Evolutionary conservation across 2,888 invertebrate species (phyloP).

Genomic region (Eilema sororculum): DNA sequence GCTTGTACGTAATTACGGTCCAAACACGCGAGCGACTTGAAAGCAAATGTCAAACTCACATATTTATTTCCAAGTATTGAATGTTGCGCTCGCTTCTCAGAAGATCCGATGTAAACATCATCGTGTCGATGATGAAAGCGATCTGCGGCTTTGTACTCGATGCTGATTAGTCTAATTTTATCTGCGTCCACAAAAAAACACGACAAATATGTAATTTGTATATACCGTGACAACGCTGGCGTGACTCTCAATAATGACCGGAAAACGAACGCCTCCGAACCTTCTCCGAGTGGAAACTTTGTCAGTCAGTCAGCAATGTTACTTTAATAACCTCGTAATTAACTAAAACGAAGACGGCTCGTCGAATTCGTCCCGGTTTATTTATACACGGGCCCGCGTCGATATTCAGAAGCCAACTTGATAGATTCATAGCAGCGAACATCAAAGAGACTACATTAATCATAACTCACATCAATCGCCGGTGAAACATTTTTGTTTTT

Average conservation of each 20-base stretch:
- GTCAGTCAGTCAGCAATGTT: constrained; percentile 64
- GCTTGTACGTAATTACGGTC: constrained; percentile 77
- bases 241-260: constrained; percentile 71
- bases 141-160: constrained; percentile 84
- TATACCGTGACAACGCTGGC: constrained; percentile 78
- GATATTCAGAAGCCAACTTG: constrained; percentile 85
- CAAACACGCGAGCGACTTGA: constrained; percentile 85
- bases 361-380: constrained; percentile 78
- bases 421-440: constrained; percentile 86
- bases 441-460: constrained; percentile 85
- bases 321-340: constrained; percentile 83
- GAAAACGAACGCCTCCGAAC: constrained; percentile 51
- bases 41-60: constrained; percentile 87
- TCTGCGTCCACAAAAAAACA: constrained; percentile 63
- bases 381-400: constrained; percentile 81
- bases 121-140: constrained; percentile 87
- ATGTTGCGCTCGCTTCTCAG: constrained; percentile 82
- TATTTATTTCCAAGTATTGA: constrained; percentile 88
- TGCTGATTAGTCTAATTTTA: constrained; percentile 86
- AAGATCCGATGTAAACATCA: constrained; percentile 84
- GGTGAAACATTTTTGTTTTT: constrained; percentile 84
- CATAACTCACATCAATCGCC: constrained; percentile 87
- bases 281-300: constrained; percentile 52
- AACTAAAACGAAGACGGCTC: constrained; percentile 80
- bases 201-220: constrained; percentile 74